These are phyloP conservation scores for Heliornis fulica DNA, from an alignment of 2,113 vertebrate species.

Conservation along the genomic window DNA sequence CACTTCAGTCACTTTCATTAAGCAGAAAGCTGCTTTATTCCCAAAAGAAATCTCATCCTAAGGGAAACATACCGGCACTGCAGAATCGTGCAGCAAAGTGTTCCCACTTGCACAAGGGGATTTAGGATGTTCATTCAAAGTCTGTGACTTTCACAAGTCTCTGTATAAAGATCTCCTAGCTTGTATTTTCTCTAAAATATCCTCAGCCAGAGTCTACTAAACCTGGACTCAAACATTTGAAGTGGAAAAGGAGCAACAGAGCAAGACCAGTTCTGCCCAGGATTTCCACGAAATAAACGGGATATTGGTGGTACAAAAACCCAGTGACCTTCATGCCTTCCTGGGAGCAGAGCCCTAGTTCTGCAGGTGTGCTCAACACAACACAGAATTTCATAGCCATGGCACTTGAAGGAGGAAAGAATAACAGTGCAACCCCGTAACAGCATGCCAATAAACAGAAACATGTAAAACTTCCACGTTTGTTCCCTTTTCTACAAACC, in stretches of 20 bases:
- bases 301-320: not conserved
- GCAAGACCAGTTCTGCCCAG: not conserved
- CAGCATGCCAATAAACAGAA: not conserved
- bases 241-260: not conserved
- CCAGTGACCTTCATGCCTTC: not conserved
- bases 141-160: not conserved
- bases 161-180: not conserved
- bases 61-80: not conserved
- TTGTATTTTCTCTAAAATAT: not conserved
- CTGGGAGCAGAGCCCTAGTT: not conserved
- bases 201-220: not conserved
- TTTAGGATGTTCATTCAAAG: not conserved
- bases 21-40: not conserved
- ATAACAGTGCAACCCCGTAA: not conserved
- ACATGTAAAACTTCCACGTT: accelerated
- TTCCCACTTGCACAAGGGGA: not conserved
- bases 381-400: not conserved
- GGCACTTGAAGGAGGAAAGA: not conserved
- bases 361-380: accelerated
- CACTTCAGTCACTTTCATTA: not conserved
- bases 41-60: not conserved
- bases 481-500: not conserved
- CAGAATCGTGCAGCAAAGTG: not conserved
- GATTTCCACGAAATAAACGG: not conserved
- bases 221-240: not conserved